Evolutionary conservation across 2,113 vertebrate genomes (phyloP), one percentile per base, ranked within the genome.

Genomic region (Climacteris rufus): DNA sequence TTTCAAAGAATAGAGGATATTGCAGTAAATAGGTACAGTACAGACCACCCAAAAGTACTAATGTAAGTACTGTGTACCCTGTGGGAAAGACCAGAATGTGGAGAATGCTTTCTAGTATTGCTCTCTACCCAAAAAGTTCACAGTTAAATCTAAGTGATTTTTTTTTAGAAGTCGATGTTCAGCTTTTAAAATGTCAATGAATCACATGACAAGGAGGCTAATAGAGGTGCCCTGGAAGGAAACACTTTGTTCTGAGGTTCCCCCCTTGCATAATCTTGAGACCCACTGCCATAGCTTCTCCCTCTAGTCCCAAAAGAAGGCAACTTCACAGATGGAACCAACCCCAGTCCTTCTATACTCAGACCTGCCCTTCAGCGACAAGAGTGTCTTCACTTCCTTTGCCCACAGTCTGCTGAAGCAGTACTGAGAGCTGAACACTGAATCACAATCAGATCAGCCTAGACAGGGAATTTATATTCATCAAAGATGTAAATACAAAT

Each of bases 1-100:
- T 96, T 95, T 88, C 70, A 78, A 77, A 95, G 92, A 84, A 25
- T 93, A 33, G 65, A 91, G 25, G 21, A 59, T 53, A 84, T 83
- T 78, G 65, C 71, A 45, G 54, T 87, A 91, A 93, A 63, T 53
- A 74, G 53, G 49, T 93, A 91, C 45, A 71, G 30, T 77, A 44
- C 2, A 30, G 53, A 80, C 27, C 23, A 61, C 20, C 27, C 31
- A 37, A 88, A 84, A 25, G 8, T 64, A 31, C 31, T 79, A 30
- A 37, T 37, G 16, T 25, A 65, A 33, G 33, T 57, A 37, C 33
- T 66, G 15, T 47, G 87, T 64, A 79, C 22, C 4, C 17, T 3
- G 0, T 65, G 79, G 40, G 44, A 83, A 17, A 72, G 8, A 84
- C 7, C 5, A 78, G 47, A 52, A 78, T 27, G 16, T 68, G 44